Conservation (phyloP, 2,797 vertebrate genomes). For the Parauchenoglanis punctatus region DNA sequence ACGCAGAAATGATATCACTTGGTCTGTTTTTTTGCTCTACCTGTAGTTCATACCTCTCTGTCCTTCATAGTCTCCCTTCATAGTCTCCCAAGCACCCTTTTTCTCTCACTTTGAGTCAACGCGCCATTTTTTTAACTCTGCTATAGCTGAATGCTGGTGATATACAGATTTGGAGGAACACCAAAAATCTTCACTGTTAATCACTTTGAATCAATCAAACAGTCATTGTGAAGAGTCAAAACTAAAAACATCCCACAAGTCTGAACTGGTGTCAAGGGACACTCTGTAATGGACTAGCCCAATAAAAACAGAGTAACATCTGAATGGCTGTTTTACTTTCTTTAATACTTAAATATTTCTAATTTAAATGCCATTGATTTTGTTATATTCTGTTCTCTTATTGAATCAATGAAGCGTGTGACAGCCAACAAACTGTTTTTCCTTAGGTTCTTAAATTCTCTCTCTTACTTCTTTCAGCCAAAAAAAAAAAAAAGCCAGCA, state of each 20-base stretch:
- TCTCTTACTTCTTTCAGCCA: neutral
- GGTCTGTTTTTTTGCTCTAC: slow-evolving; percentile 37
- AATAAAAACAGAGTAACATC: neutral
- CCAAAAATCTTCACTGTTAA: neutral
- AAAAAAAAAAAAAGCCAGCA: neutral
- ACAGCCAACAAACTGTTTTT: neutral
- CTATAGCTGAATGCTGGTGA: neutral
- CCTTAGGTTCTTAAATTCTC: neutral
- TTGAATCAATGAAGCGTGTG: neutral
- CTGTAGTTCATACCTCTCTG: slow-evolving; percentile 64
- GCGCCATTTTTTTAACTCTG: neutral
- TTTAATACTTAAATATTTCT: neutral
- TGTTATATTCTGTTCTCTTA: neutral
- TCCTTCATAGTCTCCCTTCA: neutral
- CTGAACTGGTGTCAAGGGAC: neutral
- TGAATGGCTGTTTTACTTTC: too few species aligned
- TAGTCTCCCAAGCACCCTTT: too few species aligned
- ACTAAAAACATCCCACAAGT: neutral
- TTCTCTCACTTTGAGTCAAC: neutral
- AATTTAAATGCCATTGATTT: slow-evolving; percentile 12
- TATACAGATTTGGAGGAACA: neutral
- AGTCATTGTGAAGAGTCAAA: neutral
- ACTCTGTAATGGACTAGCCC: neutral
- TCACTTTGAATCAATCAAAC: neutral
- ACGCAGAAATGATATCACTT: slow-evolving; percentile 55